phyloP scores from a whole-genome alignment of 2,113 vertebrate species.

The Ceyx cyanopectus region DNA sequence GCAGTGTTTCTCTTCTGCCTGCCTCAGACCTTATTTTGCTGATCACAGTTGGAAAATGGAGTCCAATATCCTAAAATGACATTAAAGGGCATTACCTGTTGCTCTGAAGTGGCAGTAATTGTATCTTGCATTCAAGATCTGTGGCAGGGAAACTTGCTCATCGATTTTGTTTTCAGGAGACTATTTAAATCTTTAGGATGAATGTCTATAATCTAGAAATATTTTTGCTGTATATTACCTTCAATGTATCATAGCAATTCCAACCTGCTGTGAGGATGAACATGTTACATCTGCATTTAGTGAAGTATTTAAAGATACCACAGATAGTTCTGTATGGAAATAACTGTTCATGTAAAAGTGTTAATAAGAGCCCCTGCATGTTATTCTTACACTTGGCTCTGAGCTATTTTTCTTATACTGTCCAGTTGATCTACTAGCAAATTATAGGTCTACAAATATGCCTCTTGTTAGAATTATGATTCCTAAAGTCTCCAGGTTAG shows the following conservation, averaged over 20 bases:
- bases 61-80: not conserved
- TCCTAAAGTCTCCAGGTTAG: not conserved
- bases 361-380: not conserved
- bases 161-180: not conserved
- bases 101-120: not conserved
- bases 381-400: not conserved
- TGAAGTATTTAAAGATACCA: not conserved
- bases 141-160: not conserved
- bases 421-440: not conserved
- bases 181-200: not conserved
- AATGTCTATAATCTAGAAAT: not conserved
- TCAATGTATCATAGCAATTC: not conserved
- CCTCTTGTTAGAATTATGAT: not conserved
- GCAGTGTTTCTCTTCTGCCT: not conserved
- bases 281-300: not conserved
- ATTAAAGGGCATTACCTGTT: slow-evolving; percentile 6
- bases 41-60: not conserved
- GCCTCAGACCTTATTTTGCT: slow-evolving; percentile 17
- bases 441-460: not conserved
- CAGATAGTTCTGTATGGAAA: not conserved
- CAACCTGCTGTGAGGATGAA: not conserved
- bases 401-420: not conserved
- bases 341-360: not conserved
- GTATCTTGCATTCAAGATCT: not conserved
- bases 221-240: not conserved